Base-by-base conservation (phyloP, 2,113 vertebrate genomes). In the Nycticebus coucang region DNA sequence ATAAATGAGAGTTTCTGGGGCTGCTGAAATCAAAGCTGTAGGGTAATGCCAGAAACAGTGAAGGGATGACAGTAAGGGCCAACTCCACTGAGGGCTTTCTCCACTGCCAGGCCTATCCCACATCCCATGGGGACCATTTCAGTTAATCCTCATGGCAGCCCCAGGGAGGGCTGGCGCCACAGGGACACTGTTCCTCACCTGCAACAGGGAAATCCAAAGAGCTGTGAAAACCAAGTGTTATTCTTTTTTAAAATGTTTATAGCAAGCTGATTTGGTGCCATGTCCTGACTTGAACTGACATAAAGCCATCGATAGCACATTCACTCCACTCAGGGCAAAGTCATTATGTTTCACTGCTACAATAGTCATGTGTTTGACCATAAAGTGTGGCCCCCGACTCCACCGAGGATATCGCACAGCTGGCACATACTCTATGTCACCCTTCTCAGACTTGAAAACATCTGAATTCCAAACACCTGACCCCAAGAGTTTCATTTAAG, bases 91-190 rank as follows among this genome's bases (percentile, higher is more conserved):
- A 79, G 26, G 74, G 10, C 35, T 30, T 26, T 83, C 81, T 72
- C 33, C 30, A 2, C 4, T 41, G 18, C 37, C 22, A 19, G 69
- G 35, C 7, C 35, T 2, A 22, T 12, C 41, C 59, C 14, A 12
- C 7, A 17, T 3, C 2, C 37, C 1, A 18, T 1, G 14, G 0
- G 30, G 8, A 15, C 26, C 45, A 22, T 22, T 55, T 83, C 72
- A 21, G 15, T 3, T 7, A 2, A 17, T 21, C 77, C 62, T 87
- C 1, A 3, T 3, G 35, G 72, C 50, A 24, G 6, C 50, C 1
- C 3, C 0, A 0, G 53, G 66, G 50, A 19, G 3, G 24, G 26
- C 6, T 30, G 33, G 71, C 0, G 0, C 19, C 12, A 8, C 12
- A 33, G n/a, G 41, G 74, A 41, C 93, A 15, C 21, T 7, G 4